Evolutionary conservation across 92 coral and sea anemone species (phyloP).

Genomic region (Epizoanthus scotinus): DNA sequence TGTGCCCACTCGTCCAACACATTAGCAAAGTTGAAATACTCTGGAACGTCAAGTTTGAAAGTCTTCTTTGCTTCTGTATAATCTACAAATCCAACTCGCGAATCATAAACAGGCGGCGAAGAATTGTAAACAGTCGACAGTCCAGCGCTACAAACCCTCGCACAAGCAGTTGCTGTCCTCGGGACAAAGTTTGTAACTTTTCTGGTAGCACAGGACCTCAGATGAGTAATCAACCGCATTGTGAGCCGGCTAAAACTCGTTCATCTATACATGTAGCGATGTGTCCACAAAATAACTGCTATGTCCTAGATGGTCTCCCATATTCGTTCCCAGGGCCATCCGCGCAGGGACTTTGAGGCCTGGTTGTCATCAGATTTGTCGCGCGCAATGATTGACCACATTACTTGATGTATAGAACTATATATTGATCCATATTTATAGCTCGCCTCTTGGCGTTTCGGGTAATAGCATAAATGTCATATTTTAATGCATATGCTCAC

Average conservation of each 20-base stretch:
- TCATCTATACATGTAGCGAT: background rate
- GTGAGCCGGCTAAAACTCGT: background rate
- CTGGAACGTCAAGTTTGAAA: conserved; percentile 64
- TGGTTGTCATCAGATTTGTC: no score
- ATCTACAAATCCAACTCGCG: conserved; percentile 75
- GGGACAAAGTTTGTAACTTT: background rate
- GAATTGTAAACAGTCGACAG: conserved; percentile 25
- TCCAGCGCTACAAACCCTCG: conserved; percentile 2
- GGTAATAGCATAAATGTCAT: no score
- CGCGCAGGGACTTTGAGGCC: no score
- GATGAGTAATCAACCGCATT: conserved; percentile 1
- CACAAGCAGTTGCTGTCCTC: background rate
- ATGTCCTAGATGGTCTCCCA: no score
- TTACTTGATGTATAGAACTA: no score
- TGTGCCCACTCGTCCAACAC: conserved; percentile 76
- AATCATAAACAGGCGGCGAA: conserved; percentile 72
- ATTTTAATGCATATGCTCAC: no score
- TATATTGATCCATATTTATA: no score
- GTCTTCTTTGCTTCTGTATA: conserved; percentile 65
- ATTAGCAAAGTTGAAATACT: conserved; percentile 81
- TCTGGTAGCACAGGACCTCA: background rate
- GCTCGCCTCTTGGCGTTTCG: no score
- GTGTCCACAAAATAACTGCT: background rate
- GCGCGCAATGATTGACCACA: no score
- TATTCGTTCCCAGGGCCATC: no score